phyloP scores from a whole-genome alignment of 2,113 vertebrate genomes.

The Struthio camelus region DNA sequence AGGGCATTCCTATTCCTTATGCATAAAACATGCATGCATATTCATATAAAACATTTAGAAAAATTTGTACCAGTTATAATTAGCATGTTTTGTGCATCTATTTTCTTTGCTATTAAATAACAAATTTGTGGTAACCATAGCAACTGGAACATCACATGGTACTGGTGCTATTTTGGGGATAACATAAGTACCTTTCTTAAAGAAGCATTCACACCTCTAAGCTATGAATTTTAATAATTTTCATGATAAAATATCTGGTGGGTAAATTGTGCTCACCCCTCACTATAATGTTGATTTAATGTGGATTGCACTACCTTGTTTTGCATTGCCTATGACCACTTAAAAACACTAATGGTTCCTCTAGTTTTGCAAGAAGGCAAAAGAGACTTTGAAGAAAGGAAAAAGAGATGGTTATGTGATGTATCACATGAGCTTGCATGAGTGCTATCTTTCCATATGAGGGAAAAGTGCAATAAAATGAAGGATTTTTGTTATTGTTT shows the following conservation, averaged over 20 bases:
- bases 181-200: slow-evolving; percentile 84
- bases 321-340: not conserved
- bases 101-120: slow-evolving; percentile 88
- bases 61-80: slow-evolving; percentile 85
- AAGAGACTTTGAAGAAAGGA: not conserved
- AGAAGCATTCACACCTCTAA: slow-evolving; percentile 76
- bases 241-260: slow-evolving; percentile 47
- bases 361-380: not conserved
- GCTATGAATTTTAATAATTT: slow-evolving; percentile 72
- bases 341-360: not conserved
- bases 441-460: not conserved
- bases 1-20: slow-evolving; percentile 76
- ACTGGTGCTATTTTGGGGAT: slow-evolving; percentile 82
- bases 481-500: not conserved
- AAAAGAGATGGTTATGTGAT: not conserved
- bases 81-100: slow-evolving; percentile 86
- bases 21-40: slow-evolving; percentile 80
- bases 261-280: slow-evolving; percentile 35
- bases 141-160: slow-evolving; percentile 81
- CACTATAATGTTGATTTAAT: not conserved
- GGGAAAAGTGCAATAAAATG: not conserved
- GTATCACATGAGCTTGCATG: not conserved
- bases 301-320: not conserved
- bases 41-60: slow-evolving; percentile 82
- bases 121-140: slow-evolving; percentile 87